These are phyloP conservation scores for Riparia riparia DNA, from an alignment of 2,113 vertebrate species.

Conservation along the genomic window DNA sequence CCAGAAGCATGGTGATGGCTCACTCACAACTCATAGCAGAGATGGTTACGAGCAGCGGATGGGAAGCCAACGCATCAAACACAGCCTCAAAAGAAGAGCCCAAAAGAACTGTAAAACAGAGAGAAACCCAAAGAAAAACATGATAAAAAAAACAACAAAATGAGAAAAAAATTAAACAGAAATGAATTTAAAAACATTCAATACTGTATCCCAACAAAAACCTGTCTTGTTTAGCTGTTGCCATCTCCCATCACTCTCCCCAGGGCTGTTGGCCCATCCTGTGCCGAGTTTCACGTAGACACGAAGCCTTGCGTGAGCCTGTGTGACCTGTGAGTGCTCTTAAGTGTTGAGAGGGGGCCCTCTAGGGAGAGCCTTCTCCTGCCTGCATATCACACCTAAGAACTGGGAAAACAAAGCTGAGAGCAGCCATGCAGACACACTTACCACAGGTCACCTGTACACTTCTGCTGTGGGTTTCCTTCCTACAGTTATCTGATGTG, in stretches of 20 bases:
- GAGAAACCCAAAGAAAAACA: conserved; percentile 80
- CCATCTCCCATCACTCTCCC: background rate
- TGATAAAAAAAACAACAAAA: conserved; percentile 74
- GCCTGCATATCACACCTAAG: background rate
- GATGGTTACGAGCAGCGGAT: conserved; percentile 79
- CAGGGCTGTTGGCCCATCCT: background rate
- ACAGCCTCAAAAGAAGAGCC: conserved; percentile 84
- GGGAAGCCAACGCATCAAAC: conserved; percentile 85
- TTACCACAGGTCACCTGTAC: background rate
- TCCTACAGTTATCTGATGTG: background rate
- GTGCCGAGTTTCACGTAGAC: background rate
- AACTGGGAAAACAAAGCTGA: background rate
- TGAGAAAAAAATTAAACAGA: conserved; percentile 59
- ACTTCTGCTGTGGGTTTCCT: background rate
- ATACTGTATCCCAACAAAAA: background rate
- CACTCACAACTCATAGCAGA: conserved; percentile 86
- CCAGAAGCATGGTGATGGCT: conserved; percentile 75
- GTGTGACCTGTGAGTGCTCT: background rate
- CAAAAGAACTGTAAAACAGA: conserved; percentile 92
- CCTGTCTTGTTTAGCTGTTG: background rate
- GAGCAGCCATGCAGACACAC: background rate
- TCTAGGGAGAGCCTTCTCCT: background rate
- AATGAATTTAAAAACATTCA: conserved; percentile 58
- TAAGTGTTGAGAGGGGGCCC: background rate
- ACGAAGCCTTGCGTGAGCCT: accelerated